These are phyloP conservation scores for Bugula neritina DNA, from an alignment of 2,888 invertebrate genomes.

Conservation along the genomic window DNA sequence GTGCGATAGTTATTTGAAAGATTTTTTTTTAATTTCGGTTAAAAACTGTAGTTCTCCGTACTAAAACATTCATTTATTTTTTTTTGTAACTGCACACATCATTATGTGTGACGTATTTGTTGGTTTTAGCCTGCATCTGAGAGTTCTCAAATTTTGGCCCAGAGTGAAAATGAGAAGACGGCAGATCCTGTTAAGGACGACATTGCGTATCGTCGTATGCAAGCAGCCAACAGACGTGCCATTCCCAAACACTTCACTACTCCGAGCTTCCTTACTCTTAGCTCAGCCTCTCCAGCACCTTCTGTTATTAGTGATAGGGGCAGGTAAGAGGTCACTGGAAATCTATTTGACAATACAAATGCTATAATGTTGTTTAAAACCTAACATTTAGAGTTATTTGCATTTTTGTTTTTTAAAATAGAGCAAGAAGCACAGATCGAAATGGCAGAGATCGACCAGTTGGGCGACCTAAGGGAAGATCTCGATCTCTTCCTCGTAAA, in stretches of 20 bases:
- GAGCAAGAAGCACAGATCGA: conserved; percentile 12
- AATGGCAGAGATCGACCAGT: not conserved
- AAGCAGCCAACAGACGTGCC: not conserved
- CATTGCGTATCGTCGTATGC: not conserved
- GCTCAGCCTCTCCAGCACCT: conserved; percentile 5
- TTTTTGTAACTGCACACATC: too few relatives aligned
- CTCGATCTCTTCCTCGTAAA: conserved; percentile 2
- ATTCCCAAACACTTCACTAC: conserved; percentile 17
- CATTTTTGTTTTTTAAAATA: not conserved
- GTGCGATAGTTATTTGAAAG: too few relatives aligned
- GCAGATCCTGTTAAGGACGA: conserved; percentile 16
- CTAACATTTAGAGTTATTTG: not conserved
- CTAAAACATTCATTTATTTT: too few relatives aligned
- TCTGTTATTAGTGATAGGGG: conserved; percentile 16
- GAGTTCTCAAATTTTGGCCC: not conserved
- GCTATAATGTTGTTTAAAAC: not conserved
- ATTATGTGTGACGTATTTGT: too few relatives aligned
- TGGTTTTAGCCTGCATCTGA: not conserved
- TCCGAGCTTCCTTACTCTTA: not conserved
- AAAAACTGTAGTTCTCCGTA: too few relatives aligned
- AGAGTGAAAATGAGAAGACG: not conserved
- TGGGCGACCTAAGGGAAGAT: conserved; percentile 9
- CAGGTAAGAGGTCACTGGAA: conserved; percentile 1
- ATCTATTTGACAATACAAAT: not conserved
- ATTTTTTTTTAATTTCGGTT: too few relatives aligned